Conservation (phyloP, 2,888 invertebrate species). For the Nematopogon swammerdamellus region DNA sequence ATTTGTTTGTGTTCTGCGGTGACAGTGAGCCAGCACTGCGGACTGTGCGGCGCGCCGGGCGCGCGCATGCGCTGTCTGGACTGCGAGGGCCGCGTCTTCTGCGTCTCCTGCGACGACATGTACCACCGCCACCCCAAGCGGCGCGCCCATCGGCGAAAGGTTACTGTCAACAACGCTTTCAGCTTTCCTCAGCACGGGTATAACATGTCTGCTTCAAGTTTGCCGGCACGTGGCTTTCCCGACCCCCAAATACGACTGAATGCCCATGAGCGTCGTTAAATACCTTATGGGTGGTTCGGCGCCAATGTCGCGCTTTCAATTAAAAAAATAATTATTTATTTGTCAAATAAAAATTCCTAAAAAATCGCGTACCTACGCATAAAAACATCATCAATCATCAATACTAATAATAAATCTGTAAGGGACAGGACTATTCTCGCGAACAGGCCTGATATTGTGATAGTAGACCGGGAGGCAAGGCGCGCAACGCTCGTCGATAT, state of each 20-base stretch:
- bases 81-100: slow-evolving; percentile 81
- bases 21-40: slow-evolving; percentile 59
- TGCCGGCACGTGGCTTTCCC: neutral
- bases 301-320: too few relatives aligned
- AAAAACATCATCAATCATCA: too few relatives aligned
- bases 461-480: too few relatives aligned
- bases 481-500: too few relatives aligned
- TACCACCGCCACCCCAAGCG: slow-evolving; percentile 91
- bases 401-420: too few relatives aligned
- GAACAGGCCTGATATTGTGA: too few relatives aligned
- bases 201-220: too few relatives aligned
- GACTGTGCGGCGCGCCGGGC: slow-evolving; percentile 79
- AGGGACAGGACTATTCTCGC: too few relatives aligned
- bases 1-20: too few relatives aligned
- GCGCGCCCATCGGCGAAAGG: slow-evolving; percentile 75
- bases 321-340: neutral
- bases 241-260: too few relatives aligned
- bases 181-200: neutral
- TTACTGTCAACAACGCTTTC: slow-evolving; percentile 23
- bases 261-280: neutral
- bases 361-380: too few relatives aligned
- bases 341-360: slow-evolving; percentile 1
- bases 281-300: too few relatives aligned
- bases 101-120: slow-evolving; percentile 91
- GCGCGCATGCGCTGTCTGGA: slow-evolving; percentile 81